Evolutionary conservation across 2,113 vertebrate species (phyloP).

Genomic region (Alethe castanea): DNA sequence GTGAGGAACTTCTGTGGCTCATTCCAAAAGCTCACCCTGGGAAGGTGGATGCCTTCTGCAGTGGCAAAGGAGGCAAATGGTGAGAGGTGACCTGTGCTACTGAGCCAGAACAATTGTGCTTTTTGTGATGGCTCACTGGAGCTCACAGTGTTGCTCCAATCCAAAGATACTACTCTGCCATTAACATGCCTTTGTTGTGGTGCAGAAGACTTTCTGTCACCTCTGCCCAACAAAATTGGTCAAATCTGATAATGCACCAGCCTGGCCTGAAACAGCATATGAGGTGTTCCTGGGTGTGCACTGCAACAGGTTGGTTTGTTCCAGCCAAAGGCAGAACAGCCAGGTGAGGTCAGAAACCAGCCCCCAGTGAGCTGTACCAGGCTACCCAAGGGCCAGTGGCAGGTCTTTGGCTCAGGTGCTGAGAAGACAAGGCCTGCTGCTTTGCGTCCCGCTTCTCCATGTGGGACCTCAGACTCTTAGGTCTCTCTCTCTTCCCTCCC

Average conservation of each 20-base stretch:
- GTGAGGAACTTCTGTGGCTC: neutral
- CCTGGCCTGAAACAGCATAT: neutral
- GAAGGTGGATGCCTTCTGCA: neutral
- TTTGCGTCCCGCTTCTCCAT: neutral
- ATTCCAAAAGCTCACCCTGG: neutral
- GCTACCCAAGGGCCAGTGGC: neutral
- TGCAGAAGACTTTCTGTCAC: neutral
- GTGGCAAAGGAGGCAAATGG: neutral
- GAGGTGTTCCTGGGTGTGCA: neutral
- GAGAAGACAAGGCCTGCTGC: neutral
- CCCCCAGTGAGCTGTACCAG: neutral
- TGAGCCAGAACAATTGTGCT: neutral
- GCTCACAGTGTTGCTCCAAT: neutral
- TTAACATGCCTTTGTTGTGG: neutral
- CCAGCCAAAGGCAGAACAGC: neutral
- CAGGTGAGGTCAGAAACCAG: neutral
- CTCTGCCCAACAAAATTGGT: neutral
- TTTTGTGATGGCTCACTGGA: neutral
- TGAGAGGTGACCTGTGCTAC: neutral
- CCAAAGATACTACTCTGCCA: neutral
- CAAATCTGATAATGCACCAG: neutral
- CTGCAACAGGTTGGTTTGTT: neutral
- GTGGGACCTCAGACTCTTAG: neutral
- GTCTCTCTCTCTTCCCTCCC: neutral
- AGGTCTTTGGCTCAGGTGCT: neutral